Conservation (phyloP, 1,140 invertebrate species). For the Propsilocerus akamusi region DNA sequence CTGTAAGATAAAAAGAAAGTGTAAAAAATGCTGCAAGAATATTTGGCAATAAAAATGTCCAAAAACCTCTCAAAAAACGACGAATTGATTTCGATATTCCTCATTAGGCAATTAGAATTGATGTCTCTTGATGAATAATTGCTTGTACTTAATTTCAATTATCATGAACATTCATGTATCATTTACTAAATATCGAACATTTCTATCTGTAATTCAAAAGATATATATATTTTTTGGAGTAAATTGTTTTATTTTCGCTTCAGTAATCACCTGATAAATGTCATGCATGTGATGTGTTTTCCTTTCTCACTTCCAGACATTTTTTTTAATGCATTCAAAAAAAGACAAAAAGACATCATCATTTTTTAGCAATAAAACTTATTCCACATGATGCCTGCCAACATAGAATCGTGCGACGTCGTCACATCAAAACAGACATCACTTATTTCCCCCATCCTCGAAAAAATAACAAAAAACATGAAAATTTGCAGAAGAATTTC, state of each 20-base stretch:
- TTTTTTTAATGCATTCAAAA: too few relatives aligned
- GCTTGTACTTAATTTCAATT: neutral
- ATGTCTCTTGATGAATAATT: neutral
- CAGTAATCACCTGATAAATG: neutral
- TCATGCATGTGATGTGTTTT: neutral
- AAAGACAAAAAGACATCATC: neutral
- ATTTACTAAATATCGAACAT: neutral
- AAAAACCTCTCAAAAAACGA: neutral
- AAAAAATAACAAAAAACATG: neutral
- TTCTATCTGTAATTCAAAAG: neutral
- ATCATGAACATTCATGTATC: neutral
- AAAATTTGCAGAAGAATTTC: neutral
- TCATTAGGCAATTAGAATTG: neutral
- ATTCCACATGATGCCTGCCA: too few relatives aligned
- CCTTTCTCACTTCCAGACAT: neutral
- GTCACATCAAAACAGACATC: neutral
- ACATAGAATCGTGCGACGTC: too few relatives aligned
- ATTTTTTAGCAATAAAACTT: conserved; percentile 1
- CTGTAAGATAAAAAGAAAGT: neutral
- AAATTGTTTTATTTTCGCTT: neutral
- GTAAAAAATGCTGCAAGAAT: neutral
- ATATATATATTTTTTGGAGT: neutral
- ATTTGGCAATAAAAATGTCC: neutral
- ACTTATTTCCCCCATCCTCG: neutral
- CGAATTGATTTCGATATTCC: neutral